Conservation (phyloP, 2,113 vertebrate genomes). For the Synodontis membranacea region DNA sequence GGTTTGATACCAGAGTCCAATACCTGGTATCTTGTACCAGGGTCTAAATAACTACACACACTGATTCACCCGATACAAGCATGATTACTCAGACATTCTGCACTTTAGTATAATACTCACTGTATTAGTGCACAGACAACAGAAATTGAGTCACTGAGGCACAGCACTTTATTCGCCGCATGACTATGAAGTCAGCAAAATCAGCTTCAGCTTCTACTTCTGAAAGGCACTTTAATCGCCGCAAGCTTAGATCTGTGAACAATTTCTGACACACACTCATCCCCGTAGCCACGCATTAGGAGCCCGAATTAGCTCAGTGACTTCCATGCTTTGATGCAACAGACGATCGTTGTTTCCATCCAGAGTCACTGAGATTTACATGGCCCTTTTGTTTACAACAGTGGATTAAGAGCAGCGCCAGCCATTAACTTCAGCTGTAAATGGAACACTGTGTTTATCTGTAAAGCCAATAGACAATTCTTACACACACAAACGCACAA, state of each 20-base stretch:
- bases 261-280: conserved; percentile 60
- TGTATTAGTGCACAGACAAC: background rate
- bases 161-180: background rate
- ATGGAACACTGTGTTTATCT: conserved; percentile 58
- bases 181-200: conserved; percentile 16
- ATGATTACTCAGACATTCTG: background rate
- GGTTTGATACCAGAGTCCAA: background rate
- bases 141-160: background rate
- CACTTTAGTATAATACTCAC: background rate
- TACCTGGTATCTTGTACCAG: background rate
- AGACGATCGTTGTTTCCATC: conserved; percentile 55
- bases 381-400: conserved; percentile 53
- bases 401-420: conserved; percentile 31
- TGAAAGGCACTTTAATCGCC: conserved; percentile 33
- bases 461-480: conserved; percentile 10
- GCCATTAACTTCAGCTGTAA: conserved; percentile 54
- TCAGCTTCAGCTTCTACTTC: conserved; percentile 12
- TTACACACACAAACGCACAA: conserved; percentile 13
- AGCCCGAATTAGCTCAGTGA: conserved; percentile 6
- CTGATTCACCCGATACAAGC: background rate
- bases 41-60: background rate
- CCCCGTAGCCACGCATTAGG: conserved; percentile 53
- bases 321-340: conserved; percentile 4
- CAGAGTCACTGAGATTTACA: conserved; percentile 49
- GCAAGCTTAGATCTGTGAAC: conserved; percentile 58